Evolutionary conservation across 2,113 vertebrate genomes (phyloP), one percentile per base, ranked within the genome.

Genomic region (Ceyx melanurus): DNA sequence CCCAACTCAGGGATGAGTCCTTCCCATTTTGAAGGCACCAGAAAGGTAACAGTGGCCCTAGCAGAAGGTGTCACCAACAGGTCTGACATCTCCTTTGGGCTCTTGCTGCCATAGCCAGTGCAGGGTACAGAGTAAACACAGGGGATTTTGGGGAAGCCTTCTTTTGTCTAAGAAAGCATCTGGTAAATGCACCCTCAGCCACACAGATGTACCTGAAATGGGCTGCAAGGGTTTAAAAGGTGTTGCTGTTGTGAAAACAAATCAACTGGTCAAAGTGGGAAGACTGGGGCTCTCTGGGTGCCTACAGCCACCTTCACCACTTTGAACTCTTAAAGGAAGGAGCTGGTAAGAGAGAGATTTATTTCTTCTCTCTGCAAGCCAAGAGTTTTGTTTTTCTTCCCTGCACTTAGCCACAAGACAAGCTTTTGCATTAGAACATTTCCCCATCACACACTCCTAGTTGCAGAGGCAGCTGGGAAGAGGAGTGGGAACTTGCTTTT

Each of bases 331-430:
- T 42, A 43, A 22, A 65, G 26, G 16, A 86, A 60, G 58, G 31
- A 43, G 15, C 12, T 53, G n/a, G 22, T 11, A 33, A 70, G 8
- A 56, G 10, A 64, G 12, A 64, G 19, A 15, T 66, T 57, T 61
- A 37, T 17, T 86, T 22, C n/a, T 64, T 48, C 33, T 16, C 23
- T 29, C 18, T 66, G 53, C 26, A 42, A 62, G 13, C 50, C 16
- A 68, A 14, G 3, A n/a, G 2, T 2, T 3, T 8, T 15, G 15
- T 54, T 15, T 26, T 20, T 9, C 1, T 21, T 11, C 25, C 0
- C 42, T 58, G 50, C 31, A n/a, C 11, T n/a, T 43, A 78, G 15
- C 28, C 42, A 15, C 5, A 33, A n/a, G 1, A 3, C 15, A 35
- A 46, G 23, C 82, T 83, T 83, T 87, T 64, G 26, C 71, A 23